A percentile compares a stretch with the other conserved stretches of the same genome.
These are phyloP conservation scores for Pseudorectes ferrugineus DNA, from an alignment of 2,113 vertebrate genomes.

Conservation along the genomic window DNA sequence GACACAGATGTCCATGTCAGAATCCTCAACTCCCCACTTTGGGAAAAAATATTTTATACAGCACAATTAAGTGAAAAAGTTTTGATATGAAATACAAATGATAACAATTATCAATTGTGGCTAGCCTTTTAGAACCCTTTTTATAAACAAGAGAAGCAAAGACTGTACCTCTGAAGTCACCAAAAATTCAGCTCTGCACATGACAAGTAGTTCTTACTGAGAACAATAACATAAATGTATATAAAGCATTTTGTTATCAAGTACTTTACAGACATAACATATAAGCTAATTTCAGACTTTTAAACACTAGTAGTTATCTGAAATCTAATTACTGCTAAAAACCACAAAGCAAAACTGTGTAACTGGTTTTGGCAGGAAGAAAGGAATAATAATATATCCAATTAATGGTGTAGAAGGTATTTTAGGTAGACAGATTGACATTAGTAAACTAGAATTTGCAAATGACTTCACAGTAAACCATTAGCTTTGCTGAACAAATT, in stretches of 20 bases:
- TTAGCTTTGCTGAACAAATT: background rate
- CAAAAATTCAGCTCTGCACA: background rate
- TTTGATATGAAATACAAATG: background rate
- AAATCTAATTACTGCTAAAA: background rate
- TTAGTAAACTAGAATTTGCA: background rate
- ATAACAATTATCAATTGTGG: background rate
- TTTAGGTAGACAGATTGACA: slow-evolving; percentile 4
- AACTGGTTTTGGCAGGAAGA: background rate
- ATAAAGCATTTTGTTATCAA: background rate
- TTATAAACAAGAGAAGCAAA: background rate
- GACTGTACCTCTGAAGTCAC: background rate
- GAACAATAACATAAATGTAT: background rate
- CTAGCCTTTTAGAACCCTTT: background rate
- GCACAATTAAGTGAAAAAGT: background rate
- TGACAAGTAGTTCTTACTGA: background rate
- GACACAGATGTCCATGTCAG: background rate
- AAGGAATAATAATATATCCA: background rate
- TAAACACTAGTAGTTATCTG: background rate
- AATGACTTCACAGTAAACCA: background rate
- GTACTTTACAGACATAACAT: background rate
- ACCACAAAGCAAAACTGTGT: background rate
- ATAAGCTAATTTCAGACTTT: background rate
- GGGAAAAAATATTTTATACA: background rate
- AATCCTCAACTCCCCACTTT: background rate
- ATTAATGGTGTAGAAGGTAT: background rate